Conservation (phyloP, 2,888 invertebrate species). For the Drosophila paranaensis region DNA sequence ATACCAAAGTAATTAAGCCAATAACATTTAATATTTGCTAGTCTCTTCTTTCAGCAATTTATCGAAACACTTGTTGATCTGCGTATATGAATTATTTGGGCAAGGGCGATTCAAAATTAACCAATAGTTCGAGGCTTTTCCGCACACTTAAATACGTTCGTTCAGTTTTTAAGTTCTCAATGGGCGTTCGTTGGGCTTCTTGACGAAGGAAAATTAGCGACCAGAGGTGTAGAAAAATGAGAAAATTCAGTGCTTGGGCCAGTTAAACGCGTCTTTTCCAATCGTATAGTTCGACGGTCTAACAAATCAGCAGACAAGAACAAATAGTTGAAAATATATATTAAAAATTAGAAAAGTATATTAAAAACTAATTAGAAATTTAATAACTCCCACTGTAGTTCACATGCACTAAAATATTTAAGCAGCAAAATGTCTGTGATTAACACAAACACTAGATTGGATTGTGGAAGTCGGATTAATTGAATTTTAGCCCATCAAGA, state of each 20-base stretch:
- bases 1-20: no score
- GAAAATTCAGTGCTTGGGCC: slow-evolving; percentile 21
- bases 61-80: slow-evolving; percentile 10
- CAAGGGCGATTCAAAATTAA: slow-evolving; percentile 8
- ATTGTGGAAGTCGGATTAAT: not conserved
- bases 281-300: slow-evolving; percentile 37
- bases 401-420: not conserved
- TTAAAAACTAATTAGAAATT: not conserved
- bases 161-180: slow-evolving; percentile 49
- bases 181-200: slow-evolving; percentile 65
- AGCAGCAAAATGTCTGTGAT: not conserved
- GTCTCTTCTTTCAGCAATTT: not conserved
- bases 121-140: slow-evolving; percentile 10
- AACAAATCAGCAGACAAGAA: not conserved
- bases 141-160: slow-evolving; percentile 20
- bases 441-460: no score
- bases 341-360: not conserved
- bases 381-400: not conserved
- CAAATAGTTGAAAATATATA: not conserved
- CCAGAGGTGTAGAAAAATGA: slow-evolving; percentile 52
- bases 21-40: no score
- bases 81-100: slow-evolving; percentile 7
- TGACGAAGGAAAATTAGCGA: slow-evolving; percentile 46
- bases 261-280: slow-evolving; percentile 48
- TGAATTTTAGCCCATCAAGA: not conserved